Percentiles rank a stretch among this genome's conserved stretches.
Conservation (phyloP, 2,113 vertebrate species). For the Isichthys henryi region DNA sequence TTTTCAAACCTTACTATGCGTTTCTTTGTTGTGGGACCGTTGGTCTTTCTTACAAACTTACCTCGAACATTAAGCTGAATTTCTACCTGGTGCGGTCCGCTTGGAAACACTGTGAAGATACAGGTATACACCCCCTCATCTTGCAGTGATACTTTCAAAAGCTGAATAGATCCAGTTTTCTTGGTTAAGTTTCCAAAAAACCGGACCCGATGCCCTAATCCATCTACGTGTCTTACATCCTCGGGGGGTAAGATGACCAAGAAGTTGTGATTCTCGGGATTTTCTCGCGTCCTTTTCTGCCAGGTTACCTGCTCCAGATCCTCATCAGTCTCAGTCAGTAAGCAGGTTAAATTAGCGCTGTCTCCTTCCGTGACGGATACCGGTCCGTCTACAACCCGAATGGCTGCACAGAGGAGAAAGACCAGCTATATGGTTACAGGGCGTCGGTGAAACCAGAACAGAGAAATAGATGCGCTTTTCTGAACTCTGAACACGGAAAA, state of each 20-base stretch:
- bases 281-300: background rate
- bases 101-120: conserved; percentile 12
- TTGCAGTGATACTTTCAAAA: background rate
- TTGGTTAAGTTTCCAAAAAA: background rate
- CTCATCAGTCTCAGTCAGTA: background rate
- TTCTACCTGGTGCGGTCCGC: background rate
- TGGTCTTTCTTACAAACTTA: background rate
- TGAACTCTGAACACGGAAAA: background rate
- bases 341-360: background rate
- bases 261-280: background rate
- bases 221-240: background rate
- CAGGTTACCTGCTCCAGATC: background rate
- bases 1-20: background rate
- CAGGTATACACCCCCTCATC: conserved; percentile 8
- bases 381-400: background rate
- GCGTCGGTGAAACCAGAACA: too few species aligned
- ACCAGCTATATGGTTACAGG: too few species aligned
- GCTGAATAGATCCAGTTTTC: background rate
- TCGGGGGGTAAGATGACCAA: background rate
- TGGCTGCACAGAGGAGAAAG: background rate
- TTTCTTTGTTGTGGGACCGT: too few species aligned
- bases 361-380: background rate
- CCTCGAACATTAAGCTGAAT: background rate
- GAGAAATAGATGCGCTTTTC: too few species aligned
- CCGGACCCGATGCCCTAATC: background rate